A percentile compares a stretch with the other conserved stretches of the same genome.
phyloP scores from a whole-genome alignment of 2,113 vertebrate genomes.

The Sialia sialis region DNA sequence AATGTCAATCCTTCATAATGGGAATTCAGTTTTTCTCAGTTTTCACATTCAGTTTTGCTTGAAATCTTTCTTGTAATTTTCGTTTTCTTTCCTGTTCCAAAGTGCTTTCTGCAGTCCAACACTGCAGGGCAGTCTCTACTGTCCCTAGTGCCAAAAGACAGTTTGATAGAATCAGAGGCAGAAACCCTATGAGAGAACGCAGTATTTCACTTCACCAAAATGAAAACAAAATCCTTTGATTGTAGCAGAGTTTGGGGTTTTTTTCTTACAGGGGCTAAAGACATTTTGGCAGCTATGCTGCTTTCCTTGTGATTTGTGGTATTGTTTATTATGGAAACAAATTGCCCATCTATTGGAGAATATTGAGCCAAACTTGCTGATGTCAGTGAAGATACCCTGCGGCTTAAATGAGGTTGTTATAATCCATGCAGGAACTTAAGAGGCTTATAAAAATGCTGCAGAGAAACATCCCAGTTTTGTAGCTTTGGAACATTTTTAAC shows the following conservation, averaged over 20 bases:
- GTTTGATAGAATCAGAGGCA: background rate
- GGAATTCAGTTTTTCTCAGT: background rate
- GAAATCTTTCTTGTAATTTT: background rate
- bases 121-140: background rate
- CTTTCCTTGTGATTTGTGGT: slow-evolving; percentile 40
- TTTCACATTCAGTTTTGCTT: background rate
- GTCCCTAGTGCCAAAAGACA: background rate
- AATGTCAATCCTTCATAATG: background rate
- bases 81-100: background rate
- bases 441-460: background rate
- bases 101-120: background rate
- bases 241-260: background rate
- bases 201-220: background rate
- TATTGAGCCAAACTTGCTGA: slow-evolving; percentile 7
- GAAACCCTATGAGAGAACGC: background rate
- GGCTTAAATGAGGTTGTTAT: background rate
- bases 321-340: slow-evolving; percentile 46
- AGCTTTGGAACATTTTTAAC: background rate
- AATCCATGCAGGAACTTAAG: background rate
- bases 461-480: background rate
- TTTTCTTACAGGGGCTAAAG: background rate
- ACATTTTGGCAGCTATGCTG: background rate
- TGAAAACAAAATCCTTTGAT: slow-evolving; percentile 2
- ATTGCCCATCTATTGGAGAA: slow-evolving; percentile 3
- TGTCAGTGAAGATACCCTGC: background rate